Evolutionary conservation across 2,113 vertebrate genomes (phyloP), one percentile per base, ranked within the genome.

Genomic region (Oncorhynchus gorbuscha): DNA sequence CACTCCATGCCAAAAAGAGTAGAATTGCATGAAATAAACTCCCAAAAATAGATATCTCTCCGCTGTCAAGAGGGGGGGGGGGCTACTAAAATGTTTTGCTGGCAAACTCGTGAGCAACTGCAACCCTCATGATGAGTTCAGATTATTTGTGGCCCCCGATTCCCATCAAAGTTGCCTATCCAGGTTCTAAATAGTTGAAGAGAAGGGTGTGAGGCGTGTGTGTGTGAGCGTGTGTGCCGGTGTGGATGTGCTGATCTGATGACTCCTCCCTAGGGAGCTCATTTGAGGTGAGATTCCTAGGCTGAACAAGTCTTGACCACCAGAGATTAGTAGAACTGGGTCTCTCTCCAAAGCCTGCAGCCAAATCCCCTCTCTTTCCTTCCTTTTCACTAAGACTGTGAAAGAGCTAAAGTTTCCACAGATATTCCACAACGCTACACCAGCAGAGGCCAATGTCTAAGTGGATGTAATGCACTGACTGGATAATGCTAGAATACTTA

Each of bases 231-330:
- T 0, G 65, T 77, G 49, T 81, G 71, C 75, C 2, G 39, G 51
- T 55, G 51, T 67, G 77, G 39, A 70, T 66, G 77, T 58, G 84
- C 81, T 78, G 51, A 74, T 74, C 55, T 26, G 28, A 66, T 22
- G 69, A 76, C 77, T 75, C 18, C 74, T 83, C 87, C 87, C 90
- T 11, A 24, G 88, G 83, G 91, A 89, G 84, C 89, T 92, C 85
- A 92, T 91, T 91, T 91, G 75, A 87, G 83, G 83, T 83, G 79
- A 87, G 83, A 74, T 83, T 84, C 77, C 77, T 72, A 81, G 67
- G 74, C 28, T 68, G 85, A 79, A 83, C 77, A 84, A 79, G 79
- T 87, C 80, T 73, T 83, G 85, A 88, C 76, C 66, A 73, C 74
- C 71, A 65, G n/a, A 80, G 83, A 83, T 85, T 83, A 83, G 75